These are phyloP conservation scores for Papilio gigon DNA, from an alignment of 2,888 invertebrate species.

Conservation along the genomic window DNA sequence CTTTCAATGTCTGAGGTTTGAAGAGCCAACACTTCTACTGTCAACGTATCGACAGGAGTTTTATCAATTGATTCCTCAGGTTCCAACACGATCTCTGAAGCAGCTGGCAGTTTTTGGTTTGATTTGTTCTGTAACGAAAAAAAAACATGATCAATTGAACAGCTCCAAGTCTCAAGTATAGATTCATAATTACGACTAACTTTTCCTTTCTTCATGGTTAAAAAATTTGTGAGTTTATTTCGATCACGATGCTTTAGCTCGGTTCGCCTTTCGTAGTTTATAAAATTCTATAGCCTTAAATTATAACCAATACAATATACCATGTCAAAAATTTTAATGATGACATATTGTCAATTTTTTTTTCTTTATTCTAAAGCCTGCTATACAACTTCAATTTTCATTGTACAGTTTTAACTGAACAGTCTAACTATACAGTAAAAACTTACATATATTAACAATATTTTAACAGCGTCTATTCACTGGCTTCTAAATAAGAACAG, in stretches of 20 bases:
- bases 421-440: no score
- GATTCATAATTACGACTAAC: background rate
- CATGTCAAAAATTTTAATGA: background rate
- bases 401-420: no score
- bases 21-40: slow-evolving; percentile 58
- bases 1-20: slow-evolving; percentile 56
- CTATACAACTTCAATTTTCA: no score
- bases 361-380: background rate
- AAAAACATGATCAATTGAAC: background rate
- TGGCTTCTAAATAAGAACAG: no score
- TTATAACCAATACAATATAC: background rate
- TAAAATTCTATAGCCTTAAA: background rate
- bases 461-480: no score
- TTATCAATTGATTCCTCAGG: slow-evolving; percentile 47
- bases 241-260: background rate
- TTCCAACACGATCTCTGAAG: slow-evolving; percentile 46
- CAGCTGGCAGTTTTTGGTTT: slow-evolving; percentile 48
- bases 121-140: slow-evolving; percentile 49
- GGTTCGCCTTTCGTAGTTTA: background rate
- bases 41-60: slow-evolving; percentile 56
- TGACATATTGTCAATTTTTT: slow-evolving; percentile 1
- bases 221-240: background rate
- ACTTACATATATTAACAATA: no score
- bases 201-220: slow-evolving; percentile 31
- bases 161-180: background rate